A percentile compares a stretch with the other conserved stretches of the same genome.
Evolutionary conservation across 1,140 invertebrate genomes (phyloP).

Genomic region (Zaprionus tsacasi): DNA sequence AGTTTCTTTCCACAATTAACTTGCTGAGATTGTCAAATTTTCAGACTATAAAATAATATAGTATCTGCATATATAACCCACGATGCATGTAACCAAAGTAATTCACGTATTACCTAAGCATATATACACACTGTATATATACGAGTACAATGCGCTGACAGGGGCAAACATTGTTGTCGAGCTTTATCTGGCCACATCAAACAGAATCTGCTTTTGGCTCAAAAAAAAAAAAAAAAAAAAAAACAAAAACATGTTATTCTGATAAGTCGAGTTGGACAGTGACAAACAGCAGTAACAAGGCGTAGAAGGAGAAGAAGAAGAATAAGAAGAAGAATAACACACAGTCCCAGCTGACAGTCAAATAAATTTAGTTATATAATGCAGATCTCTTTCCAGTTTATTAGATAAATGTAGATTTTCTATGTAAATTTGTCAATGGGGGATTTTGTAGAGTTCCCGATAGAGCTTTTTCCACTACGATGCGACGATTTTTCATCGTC

Average conservation of each 20-base stretch:
- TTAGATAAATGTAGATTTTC: conserved; percentile 17
- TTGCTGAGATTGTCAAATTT: conserved; percentile 15
- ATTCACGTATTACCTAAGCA: conserved; percentile 22
- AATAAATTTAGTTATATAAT: conserved; percentile 42
- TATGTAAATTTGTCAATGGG: conserved; percentile 18
- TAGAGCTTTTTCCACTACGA: conserved; percentile 11
- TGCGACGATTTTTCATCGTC: conserved; percentile 17
- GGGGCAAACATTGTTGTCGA: conserved; percentile 38
- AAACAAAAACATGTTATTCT: not conserved
- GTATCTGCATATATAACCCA: not conserved
- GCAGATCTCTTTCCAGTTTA: not conserved
- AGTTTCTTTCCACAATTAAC: not conserved
- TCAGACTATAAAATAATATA: conserved; percentile 7
- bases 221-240: not conserved
- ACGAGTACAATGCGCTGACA: conserved; percentile 22
- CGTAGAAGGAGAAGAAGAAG: not conserved
- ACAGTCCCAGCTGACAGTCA: conserved; percentile 14
- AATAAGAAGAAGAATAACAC: not conserved
- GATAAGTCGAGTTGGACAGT: conserved; percentile 24
- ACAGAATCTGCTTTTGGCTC: conserved; percentile 19
- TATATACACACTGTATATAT: conserved; percentile 11
- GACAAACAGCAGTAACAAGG: conserved; percentile 1
- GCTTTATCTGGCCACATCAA: conserved; percentile 46
- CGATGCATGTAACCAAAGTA: conserved; percentile 15
- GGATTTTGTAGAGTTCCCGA: not conserved